Conservation (phyloP, 2,797 vertebrate genomes). For the Argya squamiceps region DNA sequence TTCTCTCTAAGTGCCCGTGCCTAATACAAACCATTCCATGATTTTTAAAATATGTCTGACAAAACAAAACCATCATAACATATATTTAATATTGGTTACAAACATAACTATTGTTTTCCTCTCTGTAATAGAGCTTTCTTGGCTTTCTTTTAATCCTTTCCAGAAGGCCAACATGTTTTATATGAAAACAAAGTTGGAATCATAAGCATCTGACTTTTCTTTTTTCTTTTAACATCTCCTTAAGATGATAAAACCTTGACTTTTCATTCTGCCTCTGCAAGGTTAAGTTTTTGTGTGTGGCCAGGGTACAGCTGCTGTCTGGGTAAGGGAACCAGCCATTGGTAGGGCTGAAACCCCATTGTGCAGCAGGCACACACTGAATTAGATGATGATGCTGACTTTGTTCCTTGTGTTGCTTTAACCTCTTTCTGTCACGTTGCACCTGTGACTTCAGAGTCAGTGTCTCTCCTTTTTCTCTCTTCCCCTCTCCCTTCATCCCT, state of each 20-base stretch:
- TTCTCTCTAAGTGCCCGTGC: constrained; percentile 34
- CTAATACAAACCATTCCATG: constrained; percentile 65
- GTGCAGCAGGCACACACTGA: background rate
- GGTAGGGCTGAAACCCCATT: background rate
- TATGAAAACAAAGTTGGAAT: constrained; percentile 64
- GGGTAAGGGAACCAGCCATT: background rate
- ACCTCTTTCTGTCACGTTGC: background rate
- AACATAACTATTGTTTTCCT: constrained; percentile 72
- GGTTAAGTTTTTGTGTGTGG: background rate
- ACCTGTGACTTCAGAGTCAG: background rate
- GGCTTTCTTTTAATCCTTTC: constrained; percentile 73
- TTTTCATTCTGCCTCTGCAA: background rate
- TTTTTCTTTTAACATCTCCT: background rate
- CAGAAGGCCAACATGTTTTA: constrained; percentile 64
- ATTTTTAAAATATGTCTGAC: constrained; percentile 52
- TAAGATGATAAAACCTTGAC: constrained; percentile 13
- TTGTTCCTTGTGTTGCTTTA: background rate
- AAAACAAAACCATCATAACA: constrained; percentile 32
- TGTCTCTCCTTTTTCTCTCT: background rate
- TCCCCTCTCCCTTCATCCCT: background rate
- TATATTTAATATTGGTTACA: constrained; percentile 65
- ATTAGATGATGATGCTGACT: background rate
- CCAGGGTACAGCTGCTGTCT: background rate
- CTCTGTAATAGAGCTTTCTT: constrained; percentile 66
- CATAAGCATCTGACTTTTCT: constrained; percentile 48